These are phyloP conservation scores for Miltochrista miniata DNA, from an alignment of 2,888 invertebrate genomes.

Conservation along the genomic window DNA sequence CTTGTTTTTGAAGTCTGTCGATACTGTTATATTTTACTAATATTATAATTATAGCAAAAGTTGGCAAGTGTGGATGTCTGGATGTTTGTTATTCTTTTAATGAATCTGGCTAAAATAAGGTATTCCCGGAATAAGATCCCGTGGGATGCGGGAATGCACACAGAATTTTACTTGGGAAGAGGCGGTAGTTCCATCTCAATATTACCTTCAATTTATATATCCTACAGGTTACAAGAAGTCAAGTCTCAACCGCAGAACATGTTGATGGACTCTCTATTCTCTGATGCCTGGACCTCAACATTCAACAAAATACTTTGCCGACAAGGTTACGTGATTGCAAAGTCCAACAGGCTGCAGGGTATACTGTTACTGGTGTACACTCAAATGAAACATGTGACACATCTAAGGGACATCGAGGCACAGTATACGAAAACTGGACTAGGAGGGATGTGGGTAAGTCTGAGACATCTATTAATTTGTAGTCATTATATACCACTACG, in stretches of 20 bases:
- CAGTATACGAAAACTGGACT: constrained; percentile 95
- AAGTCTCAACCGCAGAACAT: constrained; percentile 94
- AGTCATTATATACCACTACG: no score
- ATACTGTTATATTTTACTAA: no score
- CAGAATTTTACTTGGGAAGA: no score
- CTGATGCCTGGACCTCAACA: constrained; percentile 92
- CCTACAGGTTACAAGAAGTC: constrained; percentile 91
- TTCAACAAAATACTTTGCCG: constrained; percentile 87
- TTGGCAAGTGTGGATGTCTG: no score
- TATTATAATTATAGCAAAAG: no score
- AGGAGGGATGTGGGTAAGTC: constrained; percentile 95
- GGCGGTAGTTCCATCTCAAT: no score
- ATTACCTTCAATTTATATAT: background rate
- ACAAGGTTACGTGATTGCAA: constrained; percentile 90
- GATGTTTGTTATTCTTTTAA: no score
- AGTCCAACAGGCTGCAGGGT: constrained; percentile 93
- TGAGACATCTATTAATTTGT: no score
- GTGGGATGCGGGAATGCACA: no score
- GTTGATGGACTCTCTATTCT: constrained; percentile 90
- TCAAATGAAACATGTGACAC: constrained; percentile 90
- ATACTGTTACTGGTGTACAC: constrained; percentile 91
- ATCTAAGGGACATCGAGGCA: constrained; percentile 92
- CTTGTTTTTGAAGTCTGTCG: no score
- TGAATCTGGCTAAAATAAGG: no score
- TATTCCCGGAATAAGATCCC: no score